Conservation (phyloP, 2,113 vertebrate genomes). For the Galemys pyrenaicus region DNA sequence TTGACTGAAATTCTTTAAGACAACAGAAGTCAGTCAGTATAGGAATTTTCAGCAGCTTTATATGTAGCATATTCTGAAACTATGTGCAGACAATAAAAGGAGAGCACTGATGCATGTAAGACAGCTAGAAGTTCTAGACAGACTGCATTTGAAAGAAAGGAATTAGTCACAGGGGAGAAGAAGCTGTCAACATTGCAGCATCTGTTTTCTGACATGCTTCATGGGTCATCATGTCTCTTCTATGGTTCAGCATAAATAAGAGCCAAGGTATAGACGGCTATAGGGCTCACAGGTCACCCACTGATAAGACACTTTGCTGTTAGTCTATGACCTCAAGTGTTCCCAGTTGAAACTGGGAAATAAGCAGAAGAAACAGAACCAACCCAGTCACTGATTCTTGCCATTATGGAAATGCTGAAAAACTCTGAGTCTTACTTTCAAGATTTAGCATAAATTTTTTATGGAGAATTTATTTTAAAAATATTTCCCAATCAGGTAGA, state of each 20-base stretch:
- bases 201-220: slow-evolving; percentile 53
- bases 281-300: not conserved
- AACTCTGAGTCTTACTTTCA: not conserved
- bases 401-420: not conserved
- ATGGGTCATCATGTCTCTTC: not conserved
- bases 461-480: not conserved
- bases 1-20: not conserved
- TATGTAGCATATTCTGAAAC: not conserved
- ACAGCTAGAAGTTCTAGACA: not conserved
- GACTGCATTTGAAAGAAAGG: not conserved
- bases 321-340: not conserved
- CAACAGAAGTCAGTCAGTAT: not conserved
- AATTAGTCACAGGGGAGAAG: slow-evolving; percentile 24
- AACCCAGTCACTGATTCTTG: not conserved
- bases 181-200: slow-evolving; percentile 30
- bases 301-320: not conserved
- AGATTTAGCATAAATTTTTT: not conserved
- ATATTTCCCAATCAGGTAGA: not conserved
- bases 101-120: not conserved
- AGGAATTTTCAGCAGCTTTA: slow-evolving; percentile 6
- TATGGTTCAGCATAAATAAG: not conserved
- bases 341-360: not conserved
- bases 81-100: not conserved
- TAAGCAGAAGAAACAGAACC: not conserved
- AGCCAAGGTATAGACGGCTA: not conserved